Base-by-base conservation (phyloP, 1,140 invertebrate species). In the Batillaria attramentaria region DNA sequence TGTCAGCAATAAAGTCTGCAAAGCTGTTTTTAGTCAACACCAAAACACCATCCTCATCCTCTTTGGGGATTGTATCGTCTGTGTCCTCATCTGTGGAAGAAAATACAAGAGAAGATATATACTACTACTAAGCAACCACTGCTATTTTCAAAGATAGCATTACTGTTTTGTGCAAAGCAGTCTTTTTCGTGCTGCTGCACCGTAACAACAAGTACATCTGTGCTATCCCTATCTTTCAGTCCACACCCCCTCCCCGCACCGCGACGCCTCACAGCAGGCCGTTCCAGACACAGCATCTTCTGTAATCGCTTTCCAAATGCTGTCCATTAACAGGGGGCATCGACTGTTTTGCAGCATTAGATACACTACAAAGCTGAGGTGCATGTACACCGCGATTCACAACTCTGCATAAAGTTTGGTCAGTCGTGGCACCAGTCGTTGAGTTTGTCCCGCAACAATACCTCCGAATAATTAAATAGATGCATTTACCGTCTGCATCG, bases 11-110 rank as follows among this genome's bases (percentile, higher is more conserved):
- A 42, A 91, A 87, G 72, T 91, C 84, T 68, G 92, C 89, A 87
- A 93, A 93, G 72, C 91, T 92, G n/a, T 91, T 86, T n/a, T 86
- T 80, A 18, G 87, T 92, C 57, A 93, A 79, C 50, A 92, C 84
- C 24, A 91, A 42, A 24, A 93, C 92, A 85, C 91, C 89, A 62
- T 92, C 89, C 78, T 92, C 92, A 37, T 85, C 83, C 57, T 76
- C 75, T 13, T 86, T 87, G 28, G 85, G 75, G 35, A 54, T 50
- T 13, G 86, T 83, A 42, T 85, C 86, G 42, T 88, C 80, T 69
- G 73, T 73, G 42, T 24, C 68, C 39, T 41, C 39, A 75, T 80
- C 68, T 62, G n/a, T 62, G 57, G 8, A 3, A 10, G 33, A 62
- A 62, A 62, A 24, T 13, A 13, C 8, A 62, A 62, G 10, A 24